A percentile compares a stretch with the other conserved stretches of the same genome.
These are phyloP conservation scores for Akabosia matsudoensis DNA, from an alignment of 1,140 invertebrate genomes.

Conservation along the genomic window DNA sequence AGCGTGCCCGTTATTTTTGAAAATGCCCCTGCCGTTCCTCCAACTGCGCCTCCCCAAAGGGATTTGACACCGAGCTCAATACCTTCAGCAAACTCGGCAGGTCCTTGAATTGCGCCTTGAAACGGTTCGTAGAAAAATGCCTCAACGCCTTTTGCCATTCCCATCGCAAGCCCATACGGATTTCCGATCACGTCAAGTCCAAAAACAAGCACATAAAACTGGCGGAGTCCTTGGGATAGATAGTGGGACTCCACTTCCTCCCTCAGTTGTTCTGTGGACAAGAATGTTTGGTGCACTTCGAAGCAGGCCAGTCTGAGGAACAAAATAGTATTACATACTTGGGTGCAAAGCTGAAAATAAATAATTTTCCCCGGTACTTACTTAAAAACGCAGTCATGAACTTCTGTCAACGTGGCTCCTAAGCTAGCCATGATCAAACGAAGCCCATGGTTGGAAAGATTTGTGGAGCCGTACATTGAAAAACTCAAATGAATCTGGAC, in stretches of 20 bases:
- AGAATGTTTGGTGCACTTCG: conserved; percentile 82
- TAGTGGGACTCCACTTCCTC: conserved; percentile 85
- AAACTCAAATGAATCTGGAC: conserved; percentile 75
- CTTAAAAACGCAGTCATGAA: conserved; percentile 99
- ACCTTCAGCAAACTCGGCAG: conserved; percentile 93
- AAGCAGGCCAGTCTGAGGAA: conserved; percentile 83
- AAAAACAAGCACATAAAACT: conserved; percentile 91
- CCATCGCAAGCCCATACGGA: conserved; percentile 79
- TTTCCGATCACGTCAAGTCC: conserved; percentile 97
- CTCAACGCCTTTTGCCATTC: conserved; percentile 90
- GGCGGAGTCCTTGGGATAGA: conserved; percentile 83
- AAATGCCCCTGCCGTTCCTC: conserved; percentile 92
- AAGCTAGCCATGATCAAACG: conserved; percentile 88
- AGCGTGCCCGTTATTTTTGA: conserved; percentile 91
- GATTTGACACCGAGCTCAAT: conserved; percentile 83
- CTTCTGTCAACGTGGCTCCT: conserved; percentile 91
- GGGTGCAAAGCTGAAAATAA: not conserved
- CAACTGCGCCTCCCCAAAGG: conserved; percentile 90
- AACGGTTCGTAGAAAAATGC: conserved; percentile 95
- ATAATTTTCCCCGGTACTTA: conserved; percentile 52
- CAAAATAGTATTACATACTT: conserved; percentile 27
- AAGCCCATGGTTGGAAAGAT: conserved; percentile 60
- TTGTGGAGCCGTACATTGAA: conserved; percentile 62
- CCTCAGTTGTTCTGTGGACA: conserved; percentile 79
- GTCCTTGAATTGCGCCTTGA: not conserved